phyloP scores from a whole-genome alignment of 2,888 invertebrate species.

The Drosophila prostipennis region DNA sequence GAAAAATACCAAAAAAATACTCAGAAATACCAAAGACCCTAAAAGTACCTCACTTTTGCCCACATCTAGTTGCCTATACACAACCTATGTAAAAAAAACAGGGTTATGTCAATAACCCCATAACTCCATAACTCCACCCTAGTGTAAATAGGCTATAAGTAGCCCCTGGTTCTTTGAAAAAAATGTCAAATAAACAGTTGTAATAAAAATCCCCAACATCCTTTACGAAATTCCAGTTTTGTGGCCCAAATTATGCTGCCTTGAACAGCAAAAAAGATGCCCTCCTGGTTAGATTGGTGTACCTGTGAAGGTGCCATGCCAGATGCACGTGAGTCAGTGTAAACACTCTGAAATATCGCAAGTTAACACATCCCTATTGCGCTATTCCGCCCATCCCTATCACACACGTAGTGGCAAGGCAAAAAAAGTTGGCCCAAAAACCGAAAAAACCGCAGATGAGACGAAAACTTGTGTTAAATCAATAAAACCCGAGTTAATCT shows the following conservation, averaged over 20 bases:
- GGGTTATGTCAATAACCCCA: too few species aligned
- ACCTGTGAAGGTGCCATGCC: neutral
- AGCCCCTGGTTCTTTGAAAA: too few species aligned
- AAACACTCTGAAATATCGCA: neutral
- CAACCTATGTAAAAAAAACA: too few species aligned
- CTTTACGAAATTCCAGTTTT: neutral
- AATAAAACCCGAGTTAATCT: conserved; percentile 16
- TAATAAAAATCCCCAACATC: too few species aligned
- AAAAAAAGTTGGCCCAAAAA: conserved; percentile 8
- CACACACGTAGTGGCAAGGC: conserved; percentile 22
- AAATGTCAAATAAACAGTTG: neutral
- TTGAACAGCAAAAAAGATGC: neutral
- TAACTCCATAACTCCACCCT: too few species aligned
- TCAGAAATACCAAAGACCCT: too few species aligned
- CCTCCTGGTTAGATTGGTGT: conserved; percentile 5
- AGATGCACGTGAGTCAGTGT: neutral
- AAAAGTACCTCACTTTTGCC: too few species aligned
- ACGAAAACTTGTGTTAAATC: conserved; percentile 24
- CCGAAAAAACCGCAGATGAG: conserved; percentile 6
- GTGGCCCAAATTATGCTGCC: neutral
- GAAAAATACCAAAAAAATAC: too few species aligned
- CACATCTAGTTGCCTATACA: too few species aligned
- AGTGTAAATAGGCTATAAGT: too few species aligned
- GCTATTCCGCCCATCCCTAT: conserved; percentile 1
- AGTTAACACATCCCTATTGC: neutral